phyloP scores from a whole-genome alignment of 2,797 vertebrate genomes.

The Miichthys miiuy region DNA sequence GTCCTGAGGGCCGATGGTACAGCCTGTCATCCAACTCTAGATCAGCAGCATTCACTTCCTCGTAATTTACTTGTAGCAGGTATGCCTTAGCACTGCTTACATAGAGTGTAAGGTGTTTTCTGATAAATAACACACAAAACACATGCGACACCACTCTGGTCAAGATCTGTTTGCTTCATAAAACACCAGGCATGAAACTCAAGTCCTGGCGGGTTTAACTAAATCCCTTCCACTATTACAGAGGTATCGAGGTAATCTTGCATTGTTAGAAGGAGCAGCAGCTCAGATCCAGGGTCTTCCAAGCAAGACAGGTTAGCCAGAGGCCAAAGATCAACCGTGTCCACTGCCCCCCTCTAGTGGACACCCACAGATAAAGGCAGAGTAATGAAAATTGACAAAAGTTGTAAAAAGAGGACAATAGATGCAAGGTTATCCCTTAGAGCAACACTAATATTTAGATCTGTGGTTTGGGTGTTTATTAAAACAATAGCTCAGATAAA shows the following conservation, averaged over 20 bases:
- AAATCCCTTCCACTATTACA: conserved; percentile 1
- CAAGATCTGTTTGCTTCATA: neutral
- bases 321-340: conserved; percentile 60
- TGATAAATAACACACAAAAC: conserved; percentile 14
- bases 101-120: conserved; percentile 1
- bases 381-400: neutral
- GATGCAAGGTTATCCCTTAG: neutral
- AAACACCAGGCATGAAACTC: neutral
- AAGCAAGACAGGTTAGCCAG: conserved; percentile 28
- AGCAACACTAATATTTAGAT: conserved; percentile 31
- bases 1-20: conserved; percentile 43
- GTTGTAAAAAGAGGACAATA: conserved; percentile 1
- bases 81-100: conserved; percentile 15
- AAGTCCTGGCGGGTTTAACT: neutral
- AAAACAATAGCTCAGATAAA: conserved; percentile 43
- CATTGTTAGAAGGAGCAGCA: neutral
- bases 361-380: neutral
- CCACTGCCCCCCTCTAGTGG: conserved; percentile 73
- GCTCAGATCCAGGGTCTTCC: neutral
- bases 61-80: conserved; percentile 14
- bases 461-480: conserved; percentile 35
- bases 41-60: conserved; percentile 32
- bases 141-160: neutral
- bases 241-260: neutral
- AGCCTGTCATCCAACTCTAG: conserved; percentile 47